phyloP scores from a whole-genome alignment of 2,888 invertebrate genomes.

The Phortica magna region DNA sequence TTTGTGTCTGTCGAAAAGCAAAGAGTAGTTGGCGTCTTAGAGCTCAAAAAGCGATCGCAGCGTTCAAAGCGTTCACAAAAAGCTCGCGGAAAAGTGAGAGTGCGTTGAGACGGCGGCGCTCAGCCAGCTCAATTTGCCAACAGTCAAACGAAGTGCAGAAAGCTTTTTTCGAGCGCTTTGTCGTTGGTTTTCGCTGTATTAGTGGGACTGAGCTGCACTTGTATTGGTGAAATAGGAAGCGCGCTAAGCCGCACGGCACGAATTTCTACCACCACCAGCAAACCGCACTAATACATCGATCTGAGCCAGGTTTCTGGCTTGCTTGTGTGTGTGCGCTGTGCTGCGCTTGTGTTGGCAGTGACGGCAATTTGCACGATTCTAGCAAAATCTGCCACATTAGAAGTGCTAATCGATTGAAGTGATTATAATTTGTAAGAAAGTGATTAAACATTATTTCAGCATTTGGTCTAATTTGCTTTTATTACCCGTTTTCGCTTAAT shows the following conservation, averaged over 20 bases:
- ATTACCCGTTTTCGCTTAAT: too few relatives aligned
- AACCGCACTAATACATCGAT: neutral
- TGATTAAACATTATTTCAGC: neutral
- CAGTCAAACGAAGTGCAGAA: neutral
- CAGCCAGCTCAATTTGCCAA: slow-evolving; percentile 24
- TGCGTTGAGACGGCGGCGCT: neutral
- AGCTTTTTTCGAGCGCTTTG: neutral
- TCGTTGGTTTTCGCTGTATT: neutral
- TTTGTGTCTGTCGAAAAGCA: slow-evolving; percentile 67
- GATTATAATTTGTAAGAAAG: neutral
- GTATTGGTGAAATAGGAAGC: neutral
- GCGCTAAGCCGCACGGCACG: neutral
- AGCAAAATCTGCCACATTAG: neutral
- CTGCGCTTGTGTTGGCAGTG: neutral
- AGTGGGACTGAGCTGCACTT: neutral
- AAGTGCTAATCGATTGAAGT: neutral
- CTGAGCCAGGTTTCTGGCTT: neutral
- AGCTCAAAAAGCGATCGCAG: slow-evolving; percentile 17
- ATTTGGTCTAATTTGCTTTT: too few relatives aligned
- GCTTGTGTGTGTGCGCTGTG: neutral
- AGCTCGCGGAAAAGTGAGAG: slow-evolving; percentile 30
- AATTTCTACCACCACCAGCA: neutral
- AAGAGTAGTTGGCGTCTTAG: slow-evolving; percentile 40
- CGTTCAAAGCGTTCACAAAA: slow-evolving; percentile 19
- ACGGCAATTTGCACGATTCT: neutral